phyloP scores from a whole-genome alignment of 2,888 invertebrate genomes.

The Pristionchus entomophagus region DNA sequence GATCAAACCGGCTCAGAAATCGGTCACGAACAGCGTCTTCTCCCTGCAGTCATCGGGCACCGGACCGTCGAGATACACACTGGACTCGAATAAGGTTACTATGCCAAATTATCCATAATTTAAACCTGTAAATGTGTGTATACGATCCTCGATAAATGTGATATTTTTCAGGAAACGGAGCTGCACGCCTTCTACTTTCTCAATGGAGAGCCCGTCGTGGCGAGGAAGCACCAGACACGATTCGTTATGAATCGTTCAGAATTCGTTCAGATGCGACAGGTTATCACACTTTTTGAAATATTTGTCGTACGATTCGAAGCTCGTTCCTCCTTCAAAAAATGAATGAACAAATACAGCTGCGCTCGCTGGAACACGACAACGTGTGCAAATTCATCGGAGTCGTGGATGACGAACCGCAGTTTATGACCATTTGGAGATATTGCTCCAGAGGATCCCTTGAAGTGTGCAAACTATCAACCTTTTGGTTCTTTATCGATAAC shows the following conservation, averaged over 20 bases:
- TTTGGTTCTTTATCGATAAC: too few species aligned
- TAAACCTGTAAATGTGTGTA: neutral
- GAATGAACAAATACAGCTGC: conserved; percentile 6
- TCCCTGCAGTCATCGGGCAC: conserved; percentile 42
- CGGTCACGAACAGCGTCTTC: neutral
- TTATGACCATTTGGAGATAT: conserved; percentile 44
- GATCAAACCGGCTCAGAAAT: conserved; percentile 7
- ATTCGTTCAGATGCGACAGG: conserved; percentile 28
- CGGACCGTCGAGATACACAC: neutral
- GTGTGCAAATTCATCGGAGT: conserved; percentile 47
- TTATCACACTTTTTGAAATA: neutral
- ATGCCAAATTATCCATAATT: too few species aligned
- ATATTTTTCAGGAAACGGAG: conserved; percentile 32
- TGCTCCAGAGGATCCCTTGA: conserved; percentile 41
- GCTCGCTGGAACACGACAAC: conserved; percentile 47
- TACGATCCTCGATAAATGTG: too few species aligned
- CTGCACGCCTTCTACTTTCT: conserved; percentile 40
- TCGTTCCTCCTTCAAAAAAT: too few species aligned
- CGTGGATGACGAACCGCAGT: conserved; percentile 33
- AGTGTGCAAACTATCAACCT: neutral
- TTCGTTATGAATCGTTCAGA: neutral
- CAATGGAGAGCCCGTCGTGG: conserved; percentile 26
- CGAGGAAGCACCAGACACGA: conserved; percentile 33
- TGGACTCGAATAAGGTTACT: conserved; percentile 44
- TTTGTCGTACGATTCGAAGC: too few species aligned